These are phyloP conservation scores for Ephialtes manifestator DNA, from an alignment of 2,888 invertebrate species.

Conservation along the genomic window DNA sequence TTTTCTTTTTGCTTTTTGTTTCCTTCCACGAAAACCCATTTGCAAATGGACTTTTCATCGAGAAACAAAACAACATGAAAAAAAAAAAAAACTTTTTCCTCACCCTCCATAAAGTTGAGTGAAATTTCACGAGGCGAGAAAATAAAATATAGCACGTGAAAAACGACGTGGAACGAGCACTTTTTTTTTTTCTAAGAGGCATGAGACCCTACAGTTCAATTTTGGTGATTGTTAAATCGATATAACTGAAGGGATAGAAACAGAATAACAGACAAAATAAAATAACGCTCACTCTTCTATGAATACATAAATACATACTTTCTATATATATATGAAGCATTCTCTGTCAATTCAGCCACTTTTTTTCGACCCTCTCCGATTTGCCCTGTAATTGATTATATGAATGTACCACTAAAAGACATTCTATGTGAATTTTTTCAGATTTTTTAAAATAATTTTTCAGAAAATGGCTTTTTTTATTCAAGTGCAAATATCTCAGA, in stretches of 20 bases:
- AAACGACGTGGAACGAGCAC: background rate
- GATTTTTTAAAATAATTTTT: too few relatives aligned
- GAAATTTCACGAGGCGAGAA: constrained; percentile 6
- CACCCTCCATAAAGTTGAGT: background rate
- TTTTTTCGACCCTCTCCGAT: too few relatives aligned
- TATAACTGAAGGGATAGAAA: constrained; percentile 32
- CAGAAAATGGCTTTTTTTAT: too few relatives aligned
- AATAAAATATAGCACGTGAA: background rate
- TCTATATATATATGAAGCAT: background rate
- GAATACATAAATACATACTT: background rate
- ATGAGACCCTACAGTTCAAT: constrained; percentile 43
- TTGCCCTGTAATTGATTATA: too few relatives aligned
- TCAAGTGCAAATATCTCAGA: too few relatives aligned
- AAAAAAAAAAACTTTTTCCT: background rate
- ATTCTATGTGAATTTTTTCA: constrained; percentile 2
- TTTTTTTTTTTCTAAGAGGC: background rate
- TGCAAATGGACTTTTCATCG: constrained; percentile 19
- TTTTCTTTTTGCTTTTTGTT: background rate
- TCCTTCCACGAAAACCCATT: background rate
- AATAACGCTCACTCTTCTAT: constrained; percentile 37
- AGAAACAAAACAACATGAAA: background rate
- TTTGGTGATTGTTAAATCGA: constrained; percentile 67
- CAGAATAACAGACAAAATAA: background rate
- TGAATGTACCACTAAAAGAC: too few relatives aligned
- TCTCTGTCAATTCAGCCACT: too few relatives aligned